Evolutionary conservation across 1,140 invertebrate species (phyloP), one percentile per base, ranked within the genome.

Genomic region (Aphis craccivora): DNA sequence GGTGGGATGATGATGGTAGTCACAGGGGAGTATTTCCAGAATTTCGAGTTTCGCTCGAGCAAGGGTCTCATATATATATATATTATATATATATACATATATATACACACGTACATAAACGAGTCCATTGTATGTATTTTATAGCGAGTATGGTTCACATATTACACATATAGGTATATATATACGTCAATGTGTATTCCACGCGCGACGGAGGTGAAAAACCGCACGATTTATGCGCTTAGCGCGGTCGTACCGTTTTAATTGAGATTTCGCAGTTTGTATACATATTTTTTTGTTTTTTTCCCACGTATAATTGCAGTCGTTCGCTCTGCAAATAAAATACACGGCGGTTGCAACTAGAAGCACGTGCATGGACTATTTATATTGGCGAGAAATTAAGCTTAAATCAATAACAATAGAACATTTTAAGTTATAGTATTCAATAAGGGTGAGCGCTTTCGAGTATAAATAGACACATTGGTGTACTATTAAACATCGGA

Each of bases 151-250:
- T 18, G 9, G 25, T 14, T 18, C 25, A 30, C 30, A n/a, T 35
- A 20, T 45, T 45, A 51, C 18, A 51, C 48, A 51, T 51, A 20
- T 51, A 51, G 0, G 9, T 86, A 43, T n/a, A 9, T 30, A 45
- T 25, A 45, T 86, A 48, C 14, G 9, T 5, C 2, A 60, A 60
- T 60, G 55, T 60, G 55, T 11, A 67, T 30, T n/a, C 30, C 60
- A 67, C 25, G n/a, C 20, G 48, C 48, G n/a, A 76, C 40, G 40
- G 55, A 91, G 90, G 90, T 76, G 90, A 43, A 91, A 60, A 91
- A 67, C 53, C 90, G 25, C 90, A 30, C 37, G 90, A 91, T 91
- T 91, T 67, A 91, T 67, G 37, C 40, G 25, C 86, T 22, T 67
- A n/a, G 18, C n/a, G 87, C 1, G 84, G 45, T n/a, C 9, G 35